Percentiles rank a stretch among this genome's conserved stretches.
These are phyloP conservation scores for Lutjanus erythropterus DNA, from an alignment of 2,113 vertebrate genomes.

Conservation along the genomic window DNA sequence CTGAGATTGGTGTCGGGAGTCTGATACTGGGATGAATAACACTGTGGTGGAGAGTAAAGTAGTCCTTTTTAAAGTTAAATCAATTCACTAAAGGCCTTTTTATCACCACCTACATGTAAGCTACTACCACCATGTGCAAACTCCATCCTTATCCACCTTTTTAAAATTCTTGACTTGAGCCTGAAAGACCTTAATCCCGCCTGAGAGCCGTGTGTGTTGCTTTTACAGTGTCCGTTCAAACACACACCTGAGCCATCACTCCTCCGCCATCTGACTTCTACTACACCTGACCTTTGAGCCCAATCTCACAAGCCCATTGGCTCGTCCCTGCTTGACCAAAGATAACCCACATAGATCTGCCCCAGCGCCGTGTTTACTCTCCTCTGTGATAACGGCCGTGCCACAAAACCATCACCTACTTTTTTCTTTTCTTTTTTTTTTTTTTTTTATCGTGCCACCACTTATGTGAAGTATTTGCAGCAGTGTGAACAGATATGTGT, in stretches of 20 bases:
- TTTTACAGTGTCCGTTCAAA: constrained; percentile 44
- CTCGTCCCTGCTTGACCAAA: constrained; percentile 83
- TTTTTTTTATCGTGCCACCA: constrained; percentile 59
- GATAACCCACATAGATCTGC: constrained; percentile 77
- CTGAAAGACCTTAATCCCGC: constrained; percentile 57
- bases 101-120: constrained; percentile 20
- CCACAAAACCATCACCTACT: constrained; percentile 60
- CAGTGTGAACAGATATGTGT: constrained; percentile 30
- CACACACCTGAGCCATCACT: constrained; percentile 63
- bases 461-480: constrained; percentile 64
- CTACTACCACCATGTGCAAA: constrained; percentile 48
- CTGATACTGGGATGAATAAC: constrained; percentile 15
- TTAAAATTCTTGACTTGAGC: constrained; percentile 61
- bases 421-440: constrained; percentile 3
- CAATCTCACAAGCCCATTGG: constrained; percentile 52
- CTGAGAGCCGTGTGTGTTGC: constrained; percentile 9
- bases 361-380: constrained; percentile 75
- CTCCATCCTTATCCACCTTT: constrained; percentile 29
- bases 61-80: constrained; percentile 28
- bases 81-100: constrained; percentile 60
- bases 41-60: constrained; percentile 42
- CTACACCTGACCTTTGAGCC: constrained; percentile 68
- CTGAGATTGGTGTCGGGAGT: constrained; percentile 9
- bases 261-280: constrained; percentile 45
- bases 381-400: constrained; percentile 62